phyloP scores from a whole-genome alignment of 2,888 invertebrate genomes.

The Platyscelio sp. region DNA sequence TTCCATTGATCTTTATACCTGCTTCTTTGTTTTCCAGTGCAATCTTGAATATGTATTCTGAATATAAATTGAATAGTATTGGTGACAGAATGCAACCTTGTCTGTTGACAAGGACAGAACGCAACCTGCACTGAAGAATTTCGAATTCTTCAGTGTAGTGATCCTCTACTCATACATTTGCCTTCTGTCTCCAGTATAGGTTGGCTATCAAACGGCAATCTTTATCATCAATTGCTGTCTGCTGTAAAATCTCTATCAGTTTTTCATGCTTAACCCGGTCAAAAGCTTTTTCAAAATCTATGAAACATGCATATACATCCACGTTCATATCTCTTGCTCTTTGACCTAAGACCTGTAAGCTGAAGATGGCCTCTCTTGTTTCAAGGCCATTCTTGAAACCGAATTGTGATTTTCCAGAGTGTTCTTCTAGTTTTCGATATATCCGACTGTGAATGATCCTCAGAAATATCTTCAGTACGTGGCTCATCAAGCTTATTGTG shows the following conservation, averaged over 20 bases:
- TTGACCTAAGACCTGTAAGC: neutral
- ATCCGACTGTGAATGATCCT: neutral
- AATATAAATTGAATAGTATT: neutral
- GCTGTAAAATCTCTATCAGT: neutral
- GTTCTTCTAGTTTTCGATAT: constrained; percentile 3
- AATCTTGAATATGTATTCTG: neutral
- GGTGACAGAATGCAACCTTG: constrained; percentile 1
- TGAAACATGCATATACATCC: neutral
- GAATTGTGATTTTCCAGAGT: neutral
- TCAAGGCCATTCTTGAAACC: neutral
- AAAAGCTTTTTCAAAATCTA: constrained; percentile 4
- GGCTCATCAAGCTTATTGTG: no score
- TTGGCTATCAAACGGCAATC: neutral
- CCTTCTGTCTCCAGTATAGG: neutral
- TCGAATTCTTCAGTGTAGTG: no score
- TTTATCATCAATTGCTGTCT: neutral
- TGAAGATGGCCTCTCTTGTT: neutral
- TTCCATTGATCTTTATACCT: neutral
- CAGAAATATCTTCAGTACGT: neutral
- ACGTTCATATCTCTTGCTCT: neutral
- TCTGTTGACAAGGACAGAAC: no score
- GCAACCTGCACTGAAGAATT: no score
- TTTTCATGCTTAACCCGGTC: constrained; percentile 1
- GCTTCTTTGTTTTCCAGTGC: neutral
- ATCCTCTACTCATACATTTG: neutral